phyloP scores from a whole-genome alignment of 2,888 invertebrate species.

The Heliothis peltigera region DNA sequence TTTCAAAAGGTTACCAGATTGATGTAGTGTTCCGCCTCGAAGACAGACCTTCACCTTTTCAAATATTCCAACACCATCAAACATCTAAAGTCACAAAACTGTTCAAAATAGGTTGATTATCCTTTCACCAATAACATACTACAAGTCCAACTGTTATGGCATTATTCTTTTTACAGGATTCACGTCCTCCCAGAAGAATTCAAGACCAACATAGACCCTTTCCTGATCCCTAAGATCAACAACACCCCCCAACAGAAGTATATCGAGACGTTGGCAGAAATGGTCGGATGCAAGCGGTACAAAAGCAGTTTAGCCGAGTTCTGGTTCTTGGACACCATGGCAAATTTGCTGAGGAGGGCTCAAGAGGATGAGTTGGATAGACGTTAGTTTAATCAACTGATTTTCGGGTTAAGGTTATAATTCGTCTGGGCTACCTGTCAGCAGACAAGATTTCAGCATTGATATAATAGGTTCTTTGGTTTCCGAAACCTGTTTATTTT shows the following conservation, averaged over 20 bases:
- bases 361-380: slow-evolving; percentile 77
- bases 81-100: too few species aligned
- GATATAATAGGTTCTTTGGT: too few species aligned
- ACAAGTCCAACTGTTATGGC: not conserved
- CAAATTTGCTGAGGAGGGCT: slow-evolving; percentile 81
- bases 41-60: too few species aligned
- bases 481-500: too few species aligned
- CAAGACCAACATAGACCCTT: slow-evolving; percentile 74
- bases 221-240: slow-evolving; percentile 77
- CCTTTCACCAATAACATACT: too few species aligned
- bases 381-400: slow-evolving; percentile 61
- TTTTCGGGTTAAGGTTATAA: too few species aligned
- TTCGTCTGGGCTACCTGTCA: too few species aligned
- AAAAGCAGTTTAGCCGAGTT: slow-evolving; percentile 82
- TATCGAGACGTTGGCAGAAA: slow-evolving; percentile 79
- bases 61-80: too few species aligned
- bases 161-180: slow-evolving; percentile 55
- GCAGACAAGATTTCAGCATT: too few species aligned
- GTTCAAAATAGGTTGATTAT: too few species aligned
- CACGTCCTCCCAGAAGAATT: slow-evolving; percentile 80
- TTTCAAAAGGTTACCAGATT: too few species aligned
- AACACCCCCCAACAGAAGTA: slow-evolving; percentile 76
- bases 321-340: slow-evolving; percentile 89
- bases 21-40: too few species aligned
- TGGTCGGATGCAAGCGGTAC: slow-evolving; percentile 80